Evolutionary conservation across 1,140 invertebrate genomes (phyloP).

Genomic region (Adelges cooleyi): DNA sequence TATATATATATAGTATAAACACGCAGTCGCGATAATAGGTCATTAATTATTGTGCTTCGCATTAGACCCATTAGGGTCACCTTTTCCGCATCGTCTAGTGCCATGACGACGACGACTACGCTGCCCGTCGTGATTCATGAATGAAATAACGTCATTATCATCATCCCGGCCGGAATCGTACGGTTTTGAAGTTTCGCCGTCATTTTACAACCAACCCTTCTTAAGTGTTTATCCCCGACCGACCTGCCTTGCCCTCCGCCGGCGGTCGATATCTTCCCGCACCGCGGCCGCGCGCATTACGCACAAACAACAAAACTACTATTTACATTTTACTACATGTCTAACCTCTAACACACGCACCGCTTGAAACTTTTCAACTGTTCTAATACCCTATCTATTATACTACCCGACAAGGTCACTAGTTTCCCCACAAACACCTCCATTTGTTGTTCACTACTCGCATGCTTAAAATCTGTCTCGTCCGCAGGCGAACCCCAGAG

Average conservation of each 20-base stretch:
- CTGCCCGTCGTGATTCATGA: constrained; percentile 24
- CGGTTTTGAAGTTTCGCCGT: constrained; percentile 8
- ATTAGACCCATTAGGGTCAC: constrained; percentile 24
- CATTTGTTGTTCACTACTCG: background rate
- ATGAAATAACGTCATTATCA: constrained; percentile 26
- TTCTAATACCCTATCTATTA: no score
- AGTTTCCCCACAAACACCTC: background rate
- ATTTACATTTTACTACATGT: background rate
- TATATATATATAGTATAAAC: background rate
- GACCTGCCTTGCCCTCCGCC: no score
- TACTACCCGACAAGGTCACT: constrained; percentile 6
- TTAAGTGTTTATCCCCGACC: background rate
- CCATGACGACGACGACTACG: background rate
- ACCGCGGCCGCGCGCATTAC: background rate
- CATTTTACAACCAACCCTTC: constrained; percentile 26
- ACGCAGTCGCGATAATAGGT: constrained; percentile 5
- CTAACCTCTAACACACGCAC: constrained; percentile 6
- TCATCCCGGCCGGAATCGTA: constrained; percentile 11
- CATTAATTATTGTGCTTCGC: constrained; percentile 28
- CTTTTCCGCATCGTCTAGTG: constrained; percentile 23
- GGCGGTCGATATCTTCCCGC: constrained; percentile 8
- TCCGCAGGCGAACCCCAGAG: constrained; percentile 11
- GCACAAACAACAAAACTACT: background rate
- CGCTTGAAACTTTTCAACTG: constrained; percentile 18
- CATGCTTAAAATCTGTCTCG: constrained; percentile 2